Conservation (phyloP, 2,113 vertebrate species). For the Anarhynchus alexandrinus region DNA sequence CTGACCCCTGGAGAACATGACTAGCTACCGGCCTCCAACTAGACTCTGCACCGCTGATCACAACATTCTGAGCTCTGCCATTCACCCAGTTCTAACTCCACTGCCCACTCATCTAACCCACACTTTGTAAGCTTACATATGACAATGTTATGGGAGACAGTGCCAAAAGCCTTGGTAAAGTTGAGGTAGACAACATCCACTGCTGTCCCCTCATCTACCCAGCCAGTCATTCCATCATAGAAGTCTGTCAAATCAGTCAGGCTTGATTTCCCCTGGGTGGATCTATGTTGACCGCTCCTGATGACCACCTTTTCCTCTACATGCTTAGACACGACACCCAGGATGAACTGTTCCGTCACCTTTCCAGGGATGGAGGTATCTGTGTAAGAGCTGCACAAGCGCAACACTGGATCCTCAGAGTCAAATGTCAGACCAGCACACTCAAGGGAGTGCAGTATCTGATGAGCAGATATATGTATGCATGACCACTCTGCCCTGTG, state of each 20-base stretch:
- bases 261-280: not conserved
- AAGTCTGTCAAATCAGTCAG: not conserved
- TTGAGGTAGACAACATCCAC: not conserved
- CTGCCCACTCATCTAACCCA: not conserved
- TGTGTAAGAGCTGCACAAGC: not conserved
- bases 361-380: not conserved
- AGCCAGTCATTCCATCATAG: not conserved
- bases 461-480: not conserved
- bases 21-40: not conserved
- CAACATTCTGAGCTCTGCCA: not conserved
- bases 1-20: not conserved
- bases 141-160: not conserved
- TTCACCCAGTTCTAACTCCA: not conserved
- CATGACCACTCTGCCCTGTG: too few species aligned
- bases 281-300: not conserved
- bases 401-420: not conserved
- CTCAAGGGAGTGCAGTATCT: rapidly evolving
- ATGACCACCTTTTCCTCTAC: not conserved
- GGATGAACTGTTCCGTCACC: not conserved
- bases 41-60: not conserved
- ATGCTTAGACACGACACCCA: not conserved
- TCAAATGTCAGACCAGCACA: not conserved
- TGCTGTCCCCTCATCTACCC: not conserved
- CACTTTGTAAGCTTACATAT: not conserved
- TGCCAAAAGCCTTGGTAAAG: not conserved